phyloP scores from a whole-genome alignment of 1,140 invertebrate species.

The Drosophila chauvacae region DNA sequence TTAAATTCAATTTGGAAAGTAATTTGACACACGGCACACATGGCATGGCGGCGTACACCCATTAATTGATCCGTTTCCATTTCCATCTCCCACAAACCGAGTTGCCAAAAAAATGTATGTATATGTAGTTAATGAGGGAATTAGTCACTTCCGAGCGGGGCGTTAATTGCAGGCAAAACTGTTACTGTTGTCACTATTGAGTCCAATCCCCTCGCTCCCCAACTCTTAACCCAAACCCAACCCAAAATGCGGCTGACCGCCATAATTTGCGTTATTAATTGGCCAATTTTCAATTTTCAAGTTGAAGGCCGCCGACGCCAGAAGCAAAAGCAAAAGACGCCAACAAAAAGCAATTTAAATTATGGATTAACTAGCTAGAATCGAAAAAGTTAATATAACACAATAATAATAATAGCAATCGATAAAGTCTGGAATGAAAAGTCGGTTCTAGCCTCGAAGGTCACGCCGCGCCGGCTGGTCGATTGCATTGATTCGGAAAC shows the following conservation, averaged over 20 bases:
- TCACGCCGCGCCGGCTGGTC: constrained; percentile 3
- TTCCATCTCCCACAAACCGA: constrained; percentile 20
- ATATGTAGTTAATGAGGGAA: constrained; percentile 41
- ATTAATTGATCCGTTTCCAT: constrained; percentile 68
- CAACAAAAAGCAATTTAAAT: constrained; percentile 34
- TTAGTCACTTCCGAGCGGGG: constrained; percentile 75
- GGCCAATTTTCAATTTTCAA: constrained; percentile 80
- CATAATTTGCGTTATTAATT: constrained; percentile 80
- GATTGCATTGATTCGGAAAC: constrained; percentile 31
- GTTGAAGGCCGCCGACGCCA: constrained; percentile 59
- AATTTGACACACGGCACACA: constrained; percentile 65
- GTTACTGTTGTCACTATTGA: constrained; percentile 75
- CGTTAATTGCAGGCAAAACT: constrained; percentile 75
- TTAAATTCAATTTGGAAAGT: constrained; percentile 69
- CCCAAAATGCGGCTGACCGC: constrained; percentile 50
- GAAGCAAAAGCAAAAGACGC: constrained; percentile 39
- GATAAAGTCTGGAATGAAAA: constrained; percentile 22
- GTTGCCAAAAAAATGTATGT: constrained; percentile 28
- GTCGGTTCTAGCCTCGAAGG: constrained; percentile 18
- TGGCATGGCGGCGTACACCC: neutral
- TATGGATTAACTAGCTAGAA: constrained; percentile 48
- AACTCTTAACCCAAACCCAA: constrained; percentile 9
- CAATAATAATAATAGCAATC: constrained; percentile 9
- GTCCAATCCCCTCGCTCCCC: constrained; percentile 6
- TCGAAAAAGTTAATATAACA: constrained; percentile 27